Base-by-base conservation (phyloP, 1,140 invertebrate species). In the Drosophila subpulchrella region DNA sequence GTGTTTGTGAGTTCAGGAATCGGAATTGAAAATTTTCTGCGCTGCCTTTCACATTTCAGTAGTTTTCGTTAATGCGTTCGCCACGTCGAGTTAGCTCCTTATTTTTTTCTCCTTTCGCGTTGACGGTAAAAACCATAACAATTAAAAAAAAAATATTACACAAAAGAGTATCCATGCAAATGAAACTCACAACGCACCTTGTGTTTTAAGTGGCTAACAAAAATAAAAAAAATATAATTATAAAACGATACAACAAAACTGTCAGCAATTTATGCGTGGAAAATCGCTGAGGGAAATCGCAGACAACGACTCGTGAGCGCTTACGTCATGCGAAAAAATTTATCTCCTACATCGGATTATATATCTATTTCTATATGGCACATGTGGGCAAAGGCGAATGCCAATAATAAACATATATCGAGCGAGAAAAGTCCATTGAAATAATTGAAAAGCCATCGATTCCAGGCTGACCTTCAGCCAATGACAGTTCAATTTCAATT, bases 1-100 rank as follows among this genome's bases (percentile, higher is more conserved):
- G 55, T 71, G 46, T 13, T 27, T 11, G 48, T 51, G 51, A 58
- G 73, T 66, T 67, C 80, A 81, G 80, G 70, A 82, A 84, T 78
- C 84, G 81, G 73, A 84, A 80, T 86, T 86, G 55, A 88, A 86
- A 77, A 82, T 82, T 76, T 86, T 75, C 65, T 66, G 62, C 82
- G 82, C 75, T 82, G 82, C 72, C 76, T 88, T 86, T 86, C 83
- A 86, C 83, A 88, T 88, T 88, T 88, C 79, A 89, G 76, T 88
- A 89, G 83, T 88, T 88, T 83, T 84, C 83, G 84, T 88, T 88
- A 88, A 83, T 88, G 83, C 83, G 83, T 88, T 89, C 83, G 84
- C 79, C 83, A 74, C 83, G 83, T 77, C 72, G 42, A 83, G 66
- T 51, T 36, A 39, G 55, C 46, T 72, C 61, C 54, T 65, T 66